phyloP scores from a whole-genome alignment of 2,113 vertebrate species.

The Pachypanchax playfairii region DNA sequence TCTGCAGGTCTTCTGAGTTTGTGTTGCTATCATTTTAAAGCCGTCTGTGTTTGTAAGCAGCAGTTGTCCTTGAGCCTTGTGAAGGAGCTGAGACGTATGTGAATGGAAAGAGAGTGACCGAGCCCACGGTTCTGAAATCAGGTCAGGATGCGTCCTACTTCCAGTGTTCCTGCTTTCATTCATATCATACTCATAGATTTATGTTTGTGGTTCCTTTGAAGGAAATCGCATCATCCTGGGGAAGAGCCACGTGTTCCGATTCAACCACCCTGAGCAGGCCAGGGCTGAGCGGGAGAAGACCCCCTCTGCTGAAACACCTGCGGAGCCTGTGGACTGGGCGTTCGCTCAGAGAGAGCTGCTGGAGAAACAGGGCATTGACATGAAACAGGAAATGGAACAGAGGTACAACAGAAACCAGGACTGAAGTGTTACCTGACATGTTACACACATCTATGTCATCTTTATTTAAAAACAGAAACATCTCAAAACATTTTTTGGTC shows the following conservation, averaged over 20 bases:
- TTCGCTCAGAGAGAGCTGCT: conserved; percentile 95
- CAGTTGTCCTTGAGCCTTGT: conserved; percentile 93
- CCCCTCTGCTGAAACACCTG: conserved; percentile 88
- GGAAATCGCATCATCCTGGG: conserved; percentile 98
- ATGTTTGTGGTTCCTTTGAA: conserved; percentile 49
- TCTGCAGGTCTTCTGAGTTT: neutral
- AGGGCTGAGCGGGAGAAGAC: conserved; percentile 92
- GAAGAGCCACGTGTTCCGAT: conserved; percentile 98
- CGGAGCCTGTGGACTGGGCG: conserved; percentile 95
- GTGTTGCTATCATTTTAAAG: conserved; percentile 11
- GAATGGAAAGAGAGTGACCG: conserved; percentile 94
- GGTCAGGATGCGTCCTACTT: conserved; percentile 71
- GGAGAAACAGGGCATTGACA: conserved; percentile 98
- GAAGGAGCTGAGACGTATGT: conserved; percentile 94
- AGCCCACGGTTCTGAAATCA: conserved; percentile 91
- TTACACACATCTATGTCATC: neutral
- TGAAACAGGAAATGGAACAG: conserved; percentile 99
- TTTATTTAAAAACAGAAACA: neutral
- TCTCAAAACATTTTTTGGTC: conserved; percentile 9
- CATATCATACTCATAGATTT: neutral
- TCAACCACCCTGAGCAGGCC: conserved; percentile 96
- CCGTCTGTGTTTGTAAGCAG: conserved; percentile 62
- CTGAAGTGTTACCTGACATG: neutral
- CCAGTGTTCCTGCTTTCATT: neutral
- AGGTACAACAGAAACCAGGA: conserved; percentile 76